Base-by-base conservation (phyloP, 2,888 invertebrate genomes). In the Ectobius pallidus region DNA sequence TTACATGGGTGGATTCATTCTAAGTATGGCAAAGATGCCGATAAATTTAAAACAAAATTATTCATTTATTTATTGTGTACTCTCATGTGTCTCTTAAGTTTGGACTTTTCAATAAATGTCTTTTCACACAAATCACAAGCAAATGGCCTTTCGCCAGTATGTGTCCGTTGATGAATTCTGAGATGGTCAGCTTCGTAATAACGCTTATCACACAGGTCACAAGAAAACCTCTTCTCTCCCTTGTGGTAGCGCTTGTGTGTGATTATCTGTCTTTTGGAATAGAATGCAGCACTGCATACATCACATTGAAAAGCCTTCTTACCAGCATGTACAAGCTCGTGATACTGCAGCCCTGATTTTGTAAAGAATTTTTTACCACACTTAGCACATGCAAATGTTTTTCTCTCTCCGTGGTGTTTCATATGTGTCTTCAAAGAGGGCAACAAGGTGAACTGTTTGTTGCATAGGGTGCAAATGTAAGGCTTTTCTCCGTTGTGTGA, bases 121-220 rank as follows among this genome's bases (percentile, higher is more conserved):
- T 69, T 69, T 7, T 39, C 58, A 42, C 69, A 69, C 69, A 55
- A 69, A 7, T 32, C 58, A 27, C 69, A 69, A 3, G 27, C 9
- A 32, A 34, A 69, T 16, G 69, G 69, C n/a, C 69, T 20, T 27
- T 69, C 69, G n/a, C 69, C 69, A 6, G 69, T 58, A 42, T 69
- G 69, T 7, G 69, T 69, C 27, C 69, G 52, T 27, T 69, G 58
- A 22, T 69, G 69, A 42, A 69, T 25, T 1, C 55, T 25, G 18
- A 69, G 69, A 58, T 69, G 69, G 7, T 69, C 58, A 18, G 58
- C 20, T 34, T 69, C 58, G 25, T 69, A 69, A 42, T 69, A 69
- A 2, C 42, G 58, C 25, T 69, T 69, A 27, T 34, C 42, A 55
- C 69, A 69, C 20, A 25, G 27, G 25, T 69, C 69, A 39, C 69